Conservation (phyloP, 2,797 vertebrate genomes). For the Sarcoramphus papa region DNA sequence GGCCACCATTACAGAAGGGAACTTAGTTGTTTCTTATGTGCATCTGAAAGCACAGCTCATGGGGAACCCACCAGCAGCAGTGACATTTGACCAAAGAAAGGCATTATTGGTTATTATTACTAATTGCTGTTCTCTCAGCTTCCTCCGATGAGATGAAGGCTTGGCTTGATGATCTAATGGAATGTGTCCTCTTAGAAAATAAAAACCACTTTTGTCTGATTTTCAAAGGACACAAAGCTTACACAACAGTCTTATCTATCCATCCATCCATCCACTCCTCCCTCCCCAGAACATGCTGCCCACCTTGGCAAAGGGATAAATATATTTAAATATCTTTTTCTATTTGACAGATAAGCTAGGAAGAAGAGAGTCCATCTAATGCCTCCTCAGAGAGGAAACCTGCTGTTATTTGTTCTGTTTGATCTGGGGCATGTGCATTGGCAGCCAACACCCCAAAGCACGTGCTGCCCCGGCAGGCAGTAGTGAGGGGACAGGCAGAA, state of each 20-base stretch:
- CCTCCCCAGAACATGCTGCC: background rate
- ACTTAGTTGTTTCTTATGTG: background rate
- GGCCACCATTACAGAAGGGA: background rate
- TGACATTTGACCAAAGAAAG: background rate
- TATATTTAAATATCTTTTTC: background rate
- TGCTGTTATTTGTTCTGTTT: background rate
- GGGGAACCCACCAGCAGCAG: background rate
- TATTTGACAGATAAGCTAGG: background rate
- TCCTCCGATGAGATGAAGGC: background rate
- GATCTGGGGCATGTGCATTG: background rate
- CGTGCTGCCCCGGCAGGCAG: background rate
- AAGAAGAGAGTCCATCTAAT: background rate
- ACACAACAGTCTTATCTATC: background rate
- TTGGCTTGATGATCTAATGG: background rate
- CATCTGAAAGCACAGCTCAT: background rate
- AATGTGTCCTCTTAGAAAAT: background rate
- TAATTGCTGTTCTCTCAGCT: background rate
- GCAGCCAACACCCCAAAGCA: background rate
- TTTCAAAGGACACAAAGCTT: background rate
- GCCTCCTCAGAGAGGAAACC: background rate
- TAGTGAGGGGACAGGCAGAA: background rate
- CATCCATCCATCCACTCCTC: background rate
- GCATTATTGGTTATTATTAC: background rate
- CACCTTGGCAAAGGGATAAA: background rate
- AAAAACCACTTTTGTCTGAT: background rate